Evolutionary conservation across 2,113 vertebrate genomes (phyloP).

Genomic region (Apaloderma vittatum): DNA sequence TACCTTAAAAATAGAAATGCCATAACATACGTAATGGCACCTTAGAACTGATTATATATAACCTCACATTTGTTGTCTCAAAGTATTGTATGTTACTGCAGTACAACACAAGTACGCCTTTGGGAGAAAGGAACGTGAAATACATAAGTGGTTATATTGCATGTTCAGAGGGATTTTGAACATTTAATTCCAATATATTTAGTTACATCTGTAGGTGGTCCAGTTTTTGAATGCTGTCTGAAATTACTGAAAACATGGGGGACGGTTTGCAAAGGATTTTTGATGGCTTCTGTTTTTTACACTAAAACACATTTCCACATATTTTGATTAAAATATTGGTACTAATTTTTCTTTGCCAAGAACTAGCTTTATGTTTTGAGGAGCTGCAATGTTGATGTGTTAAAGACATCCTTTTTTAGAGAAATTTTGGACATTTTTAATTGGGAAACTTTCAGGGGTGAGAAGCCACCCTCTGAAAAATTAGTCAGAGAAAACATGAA

Average conservation of each 20-base stretch:
- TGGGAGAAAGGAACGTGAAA: background rate
- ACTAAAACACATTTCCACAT: background rate
- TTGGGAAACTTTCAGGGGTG: background rate
- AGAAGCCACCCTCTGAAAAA: background rate
- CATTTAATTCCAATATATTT: background rate
- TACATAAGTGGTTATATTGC: background rate
- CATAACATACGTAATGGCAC: background rate
- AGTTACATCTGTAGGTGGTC: background rate
- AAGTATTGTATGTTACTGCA: background rate
- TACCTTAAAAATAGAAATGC: background rate
- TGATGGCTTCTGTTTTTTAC: background rate
- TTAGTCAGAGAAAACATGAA: background rate
- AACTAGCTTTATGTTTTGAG: background rate
- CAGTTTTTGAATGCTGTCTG: background rate
- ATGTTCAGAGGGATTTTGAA: background rate
- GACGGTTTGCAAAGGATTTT: background rate
- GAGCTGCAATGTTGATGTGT: background rate
- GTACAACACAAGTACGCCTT: background rate
- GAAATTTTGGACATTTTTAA: background rate
- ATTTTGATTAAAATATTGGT: background rate
- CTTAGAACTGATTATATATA: background rate
- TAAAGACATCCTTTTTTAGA: background rate
- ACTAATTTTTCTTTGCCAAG: background rate
- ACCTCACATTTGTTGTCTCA: background rate
- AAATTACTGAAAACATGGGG: background rate